Evolutionary conservation across 1,140 invertebrate species (phyloP).

Genomic region (Conopomorpha cramerella): DNA sequence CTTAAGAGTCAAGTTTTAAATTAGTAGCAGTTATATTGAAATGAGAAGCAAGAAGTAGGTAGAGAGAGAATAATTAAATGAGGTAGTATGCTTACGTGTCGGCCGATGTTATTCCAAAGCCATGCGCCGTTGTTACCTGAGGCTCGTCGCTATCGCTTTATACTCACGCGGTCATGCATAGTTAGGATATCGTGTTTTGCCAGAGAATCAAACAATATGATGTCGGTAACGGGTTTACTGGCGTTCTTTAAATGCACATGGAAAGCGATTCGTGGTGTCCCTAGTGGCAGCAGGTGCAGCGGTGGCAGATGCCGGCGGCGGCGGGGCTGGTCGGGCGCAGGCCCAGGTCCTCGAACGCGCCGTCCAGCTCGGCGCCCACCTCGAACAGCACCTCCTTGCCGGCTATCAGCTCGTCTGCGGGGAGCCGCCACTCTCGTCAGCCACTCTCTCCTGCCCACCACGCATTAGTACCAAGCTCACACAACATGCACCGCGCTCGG

Average conservation of each 20-base stretch:
- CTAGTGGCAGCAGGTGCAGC: slow-evolving; percentile 48
- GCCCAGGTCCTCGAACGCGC: slow-evolving; percentile 88
- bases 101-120: slow-evolving; percentile 47
- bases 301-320: slow-evolving; percentile 20
- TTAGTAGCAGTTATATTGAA: too few relatives aligned
- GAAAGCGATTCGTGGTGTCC: slow-evolving; percentile 8
- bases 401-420: slow-evolving; percentile 93
- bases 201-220: slow-evolving; percentile 1
- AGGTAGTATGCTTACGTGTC: slow-evolving; percentile 50
- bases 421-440: slow-evolving; percentile 20
- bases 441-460: slow-evolving; percentile 1
- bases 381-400: slow-evolving; percentile 98
- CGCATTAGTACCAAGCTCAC: too few relatives aligned
- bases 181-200: neutral
- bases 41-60: slow-evolving; percentile 12
- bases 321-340: slow-evolving; percentile 16
- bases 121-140: slow-evolving; percentile 36
- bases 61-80: slow-evolving; percentile 18
- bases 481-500: slow-evolving; percentile 4
- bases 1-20: slow-evolving; percentile 25
- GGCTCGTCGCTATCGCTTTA: slow-evolving; percentile 13
- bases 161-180: neutral
- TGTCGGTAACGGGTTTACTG: slow-evolving; percentile 8
- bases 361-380: slow-evolving; percentile 96
- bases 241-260: slow-evolving; percentile 31